Base-by-base conservation (phyloP, 2,888 invertebrate genomes). In the Anaspis maculata region DNA sequence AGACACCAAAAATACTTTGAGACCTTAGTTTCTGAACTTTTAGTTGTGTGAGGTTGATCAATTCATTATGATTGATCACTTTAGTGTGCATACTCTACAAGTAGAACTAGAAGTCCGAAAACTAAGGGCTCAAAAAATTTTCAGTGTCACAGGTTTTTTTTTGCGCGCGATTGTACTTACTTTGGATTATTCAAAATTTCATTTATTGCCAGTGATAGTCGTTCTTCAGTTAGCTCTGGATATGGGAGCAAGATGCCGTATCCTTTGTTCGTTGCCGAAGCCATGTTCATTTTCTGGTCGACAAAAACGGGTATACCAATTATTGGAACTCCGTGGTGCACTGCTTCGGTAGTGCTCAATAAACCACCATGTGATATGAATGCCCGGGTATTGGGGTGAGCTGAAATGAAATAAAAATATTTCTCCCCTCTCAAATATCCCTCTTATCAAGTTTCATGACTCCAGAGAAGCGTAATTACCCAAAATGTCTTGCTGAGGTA, bases 311-410 rank as follows among this genome's bases (percentile, higher is more conserved):
- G 73, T 43, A 74, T 65, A 15, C 70, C 70, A 33, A 74, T 51
- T 19, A 73, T 59, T 5, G 72, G 71, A 24, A 67, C 69, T 12
- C 63, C 64, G 32, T 65, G 65, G 37, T 66, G 62, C 12, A 72
- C 62, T 0, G 74, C 66, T 53, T 77, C 77, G 40, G 71, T 70
- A 10, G 70, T 62, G 40, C 74, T 73, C 46, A 76, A 64, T 27
- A 73, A 59, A 0, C 76, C 77, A 15, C 74, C 76, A 48, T 75
- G 72, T 9, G 73, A 73, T 38, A 78, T 70, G 42, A 77, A 75
- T 1, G 71, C 52, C 37, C 64, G 66, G 1, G 74, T 64, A 29
- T 72, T 73, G 1, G 62, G 62, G 54, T 77, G 74, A 4, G 68
- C 71, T 72, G 26, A 21, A 42, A 35, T 16, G 7, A 15, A 31